phyloP scores from a whole-genome alignment of 2,113 vertebrate genomes.

The Symphodus melops region DNA sequence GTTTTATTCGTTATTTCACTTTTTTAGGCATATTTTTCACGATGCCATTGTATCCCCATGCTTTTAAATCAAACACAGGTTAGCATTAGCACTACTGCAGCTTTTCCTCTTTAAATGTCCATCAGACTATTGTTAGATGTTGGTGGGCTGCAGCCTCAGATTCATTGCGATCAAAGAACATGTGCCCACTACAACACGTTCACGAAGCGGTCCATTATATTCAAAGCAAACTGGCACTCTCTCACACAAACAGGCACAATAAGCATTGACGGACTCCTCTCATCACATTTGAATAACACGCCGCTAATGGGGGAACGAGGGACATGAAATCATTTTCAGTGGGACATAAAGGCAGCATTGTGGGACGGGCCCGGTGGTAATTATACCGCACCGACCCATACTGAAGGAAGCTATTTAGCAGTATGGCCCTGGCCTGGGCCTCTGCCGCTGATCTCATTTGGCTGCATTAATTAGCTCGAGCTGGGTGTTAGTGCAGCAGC shows the following conservation, averaged over 20 bases:
- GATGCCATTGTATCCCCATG: too few species aligned
- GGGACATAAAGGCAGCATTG: constrained; percentile 91
- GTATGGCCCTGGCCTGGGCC: constrained; percentile 91
- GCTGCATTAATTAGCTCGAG: constrained; percentile 95
- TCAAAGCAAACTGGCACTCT: constrained; percentile 57
- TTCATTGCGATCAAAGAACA: constrained; percentile 23
- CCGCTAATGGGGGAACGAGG: constrained; percentile 71
- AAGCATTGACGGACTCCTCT: constrained; percentile 62
- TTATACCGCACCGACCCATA: constrained; percentile 89
- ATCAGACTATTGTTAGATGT: constrained; percentile 6
- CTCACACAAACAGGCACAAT: constrained; percentile 61
- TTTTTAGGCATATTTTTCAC: neutral
- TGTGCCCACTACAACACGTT: constrained; percentile 28
- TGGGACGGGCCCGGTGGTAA: constrained; percentile 89
- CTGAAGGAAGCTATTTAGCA: constrained; percentile 91
- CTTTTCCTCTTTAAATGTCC: constrained; percentile 5
- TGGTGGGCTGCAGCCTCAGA: constrained; percentile 32
- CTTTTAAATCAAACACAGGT: neutral
- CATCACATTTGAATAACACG: constrained; percentile 56
- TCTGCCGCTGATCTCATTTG: constrained; percentile 97
- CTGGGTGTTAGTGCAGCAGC: constrained; percentile 87
- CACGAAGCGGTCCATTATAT: constrained; percentile 28
- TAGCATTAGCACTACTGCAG: neutral
- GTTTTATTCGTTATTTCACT: neutral
- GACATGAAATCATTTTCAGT: constrained; percentile 94